Evolutionary conservation across 2,888 invertebrate species (phyloP), one percentile per base, ranked within the genome.

Genomic region (Ecdyonurus torrentis): DNA sequence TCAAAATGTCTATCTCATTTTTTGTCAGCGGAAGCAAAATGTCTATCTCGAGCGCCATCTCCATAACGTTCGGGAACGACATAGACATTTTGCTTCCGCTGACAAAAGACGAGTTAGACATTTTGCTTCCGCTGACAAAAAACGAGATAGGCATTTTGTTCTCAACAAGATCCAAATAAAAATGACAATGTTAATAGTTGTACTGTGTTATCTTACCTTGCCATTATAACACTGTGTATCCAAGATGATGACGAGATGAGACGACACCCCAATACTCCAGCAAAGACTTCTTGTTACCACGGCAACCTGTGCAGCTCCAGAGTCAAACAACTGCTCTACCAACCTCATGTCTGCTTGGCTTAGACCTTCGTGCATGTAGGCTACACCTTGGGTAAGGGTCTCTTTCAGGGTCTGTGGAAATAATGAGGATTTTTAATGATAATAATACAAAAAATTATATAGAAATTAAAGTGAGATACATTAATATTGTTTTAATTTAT

Each of bases 311-410:
- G 96, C 87, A 0, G 96, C 97, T 1, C 94, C 96, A 0, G 89
- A 88, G 72, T 91, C 89, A 72, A 97, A 91, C 62, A 99, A 78
- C 73, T 94, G 91, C 71, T 98, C 94, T 10, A 99, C 95, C 60
- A 96, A 79, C 24, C 89, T 85, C 61, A 91, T 81, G 78, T 99
- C 99, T 59, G 84, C 82, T 0, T 84, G 75, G 1, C 86, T 85
- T 7, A 97, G 80, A 10, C 99, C 99, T 78, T 95, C 97, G 75
- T 99, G 99, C 61, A 99, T 81, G 75, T 95, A 99, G 0, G 94
- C 98, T 19, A 99, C 97, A 25, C 99, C 99, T 71, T 94, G 92
- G 0, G 87, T 84, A 0, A 99, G 76, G 0, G 96, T 94, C 73
- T 98, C 97, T 67, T 89, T 89, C 61, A 99, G 74, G 65, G 90